Evolutionary conservation across 2,888 invertebrate genomes (phyloP), one percentile per base, ranked within the genome.

Genomic region (Tineola bisselliella): DNA sequence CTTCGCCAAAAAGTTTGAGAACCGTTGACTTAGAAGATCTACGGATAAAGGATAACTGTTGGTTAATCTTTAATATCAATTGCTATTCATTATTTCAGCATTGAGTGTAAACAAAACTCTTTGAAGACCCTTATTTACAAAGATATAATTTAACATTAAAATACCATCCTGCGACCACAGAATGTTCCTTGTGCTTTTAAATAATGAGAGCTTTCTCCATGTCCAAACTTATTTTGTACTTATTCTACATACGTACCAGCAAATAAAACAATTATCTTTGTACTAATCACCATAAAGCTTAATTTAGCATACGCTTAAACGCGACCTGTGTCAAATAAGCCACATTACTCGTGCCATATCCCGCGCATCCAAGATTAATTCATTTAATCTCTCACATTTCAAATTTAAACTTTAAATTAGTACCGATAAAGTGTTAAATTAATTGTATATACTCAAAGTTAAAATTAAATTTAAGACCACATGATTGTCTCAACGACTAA

Each of bases 401-500:
- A 6, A 38, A 38, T 38, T 38, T 38, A 25, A 25, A 56, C 56
- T 56, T 56, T 56, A 56, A 25, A 8, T 10, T 18, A 8, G 6
- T 56, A 56, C 2, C 13, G 11, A 8, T 17, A 25, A 38, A 10
- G 10, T 38, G 38, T 38, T 3, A 38, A 33, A 25, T n/a, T 33
- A 30, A 33, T 59, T 59, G n/a, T 59, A 31, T 25, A 6, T n/a
- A 13, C 15, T 30, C 12, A 30, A 13, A 60, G 60, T 69, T 76
- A 75, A 74, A 77, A 71, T 75, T 78, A 78, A 79, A 78, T 76
- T 70, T 69, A 38, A n/a, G 18, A 44, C 13, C 70, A 66, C 65
- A 66, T 66, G 71, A 73, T 75, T 74, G 73, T 74, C 72, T 76
- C 73, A 66, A 67, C 65, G 63, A 71, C 69, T 76, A 75, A 79